Conservation (phyloP, 2,797 vertebrate genomes). For the Tapirus indicus region DNA sequence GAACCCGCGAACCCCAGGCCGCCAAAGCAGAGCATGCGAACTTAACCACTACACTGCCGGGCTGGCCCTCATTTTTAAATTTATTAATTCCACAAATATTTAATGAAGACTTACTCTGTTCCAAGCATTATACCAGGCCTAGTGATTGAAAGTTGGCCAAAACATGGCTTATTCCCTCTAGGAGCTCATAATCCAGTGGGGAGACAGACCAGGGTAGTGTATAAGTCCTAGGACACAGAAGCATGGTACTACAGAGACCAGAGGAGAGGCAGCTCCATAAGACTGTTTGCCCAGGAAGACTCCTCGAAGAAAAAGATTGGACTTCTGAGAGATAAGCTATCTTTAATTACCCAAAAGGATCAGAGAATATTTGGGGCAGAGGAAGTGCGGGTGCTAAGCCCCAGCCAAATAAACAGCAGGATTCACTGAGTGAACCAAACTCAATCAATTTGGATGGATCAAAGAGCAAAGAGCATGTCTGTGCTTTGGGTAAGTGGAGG, state of each 20-base stretch:
- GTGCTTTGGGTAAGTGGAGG: not conserved
- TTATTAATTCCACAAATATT: constrained; percentile 23
- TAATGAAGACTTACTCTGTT: not conserved
- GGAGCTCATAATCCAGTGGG: not conserved
- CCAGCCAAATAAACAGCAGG: not conserved
- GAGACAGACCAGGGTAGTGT: not conserved
- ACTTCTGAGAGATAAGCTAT: not conserved
- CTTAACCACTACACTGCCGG: too few species aligned
- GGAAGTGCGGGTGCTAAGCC: not conserved
- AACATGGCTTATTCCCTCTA: not conserved
- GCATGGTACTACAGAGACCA: not conserved
- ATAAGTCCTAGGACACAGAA: not conserved
- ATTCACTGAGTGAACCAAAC: constrained; percentile 4
- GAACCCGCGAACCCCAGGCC: too few species aligned
- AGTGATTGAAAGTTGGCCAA: not conserved
- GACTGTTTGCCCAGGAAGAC: not conserved
- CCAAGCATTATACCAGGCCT: not conserved
- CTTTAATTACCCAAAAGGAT: not conserved
- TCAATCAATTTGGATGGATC: not conserved
- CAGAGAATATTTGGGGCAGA: not conserved
- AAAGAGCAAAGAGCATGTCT: not conserved
- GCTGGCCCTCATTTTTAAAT: not conserved
- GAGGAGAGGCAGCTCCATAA: not conserved
- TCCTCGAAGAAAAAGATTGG: not conserved
- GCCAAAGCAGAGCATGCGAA: too few species aligned